Conservation (phyloP, 1,140 invertebrate genomes). For the Aphidius gifuensis region DNA sequence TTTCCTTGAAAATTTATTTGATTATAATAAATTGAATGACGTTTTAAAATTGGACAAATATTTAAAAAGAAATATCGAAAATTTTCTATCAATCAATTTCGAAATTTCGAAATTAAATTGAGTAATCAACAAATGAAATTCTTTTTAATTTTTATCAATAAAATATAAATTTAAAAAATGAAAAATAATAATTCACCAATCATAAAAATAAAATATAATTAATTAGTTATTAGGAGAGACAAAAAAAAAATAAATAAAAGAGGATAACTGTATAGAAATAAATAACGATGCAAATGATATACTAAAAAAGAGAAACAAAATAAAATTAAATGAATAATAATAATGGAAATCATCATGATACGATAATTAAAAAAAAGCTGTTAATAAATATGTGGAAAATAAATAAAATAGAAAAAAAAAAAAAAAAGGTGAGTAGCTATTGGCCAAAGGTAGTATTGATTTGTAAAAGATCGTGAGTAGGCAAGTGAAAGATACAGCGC, state of each 20-base stretch:
- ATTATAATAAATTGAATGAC: slow-evolving; percentile 15
- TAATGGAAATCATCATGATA: background rate
- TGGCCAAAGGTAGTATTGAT: slow-evolving; percentile 36
- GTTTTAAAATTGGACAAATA: background rate
- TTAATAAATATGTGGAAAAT: slow-evolving; percentile 45
- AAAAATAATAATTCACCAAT: too few species aligned
- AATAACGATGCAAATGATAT: too few species aligned
- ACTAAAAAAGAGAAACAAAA: slow-evolving; percentile 21
- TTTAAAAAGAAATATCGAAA: too few species aligned
- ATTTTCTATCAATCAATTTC: too few species aligned
- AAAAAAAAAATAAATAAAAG: slow-evolving; percentile 32
- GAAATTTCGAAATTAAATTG: too few species aligned
- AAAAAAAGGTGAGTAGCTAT: slow-evolving; percentile 17
- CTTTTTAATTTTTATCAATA: too few species aligned
- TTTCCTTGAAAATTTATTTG: background rate
- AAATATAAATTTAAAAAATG: too few species aligned
- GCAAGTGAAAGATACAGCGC: slow-evolving; percentile 1
- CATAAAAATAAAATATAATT: too few species aligned
- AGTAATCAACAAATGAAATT: too few species aligned
- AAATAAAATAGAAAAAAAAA: background rate
- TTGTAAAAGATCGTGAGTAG: slow-evolving; percentile 12
- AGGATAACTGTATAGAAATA: slow-evolving; percentile 45
- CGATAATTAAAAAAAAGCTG: slow-evolving; percentile 38
- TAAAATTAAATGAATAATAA: slow-evolving; percentile 24
- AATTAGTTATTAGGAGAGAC: too few species aligned